A percentile compares a stretch with the other conserved stretches of the same genome.
These are phyloP conservation scores for Tholera decimalis DNA, from an alignment of 2,888 invertebrate species.

Conservation along the genomic window DNA sequence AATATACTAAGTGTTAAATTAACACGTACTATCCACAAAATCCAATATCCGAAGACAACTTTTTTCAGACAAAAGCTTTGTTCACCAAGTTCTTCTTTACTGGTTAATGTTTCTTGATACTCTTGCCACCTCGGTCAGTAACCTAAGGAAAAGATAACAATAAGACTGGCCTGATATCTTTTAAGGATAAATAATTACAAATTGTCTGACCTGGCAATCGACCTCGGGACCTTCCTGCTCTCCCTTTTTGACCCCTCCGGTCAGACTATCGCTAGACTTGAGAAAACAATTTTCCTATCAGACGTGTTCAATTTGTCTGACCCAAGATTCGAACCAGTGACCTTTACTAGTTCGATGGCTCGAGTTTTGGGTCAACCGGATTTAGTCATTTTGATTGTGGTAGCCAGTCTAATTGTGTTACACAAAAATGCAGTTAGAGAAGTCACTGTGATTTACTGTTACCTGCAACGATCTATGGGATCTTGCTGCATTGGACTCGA, in stretches of 20 bases:
- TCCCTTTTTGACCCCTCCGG: no score
- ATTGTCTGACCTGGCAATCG: conserved; percentile 13
- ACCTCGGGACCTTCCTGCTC: conserved; percentile 10
- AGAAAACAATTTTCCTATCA: conserved; percentile 34
- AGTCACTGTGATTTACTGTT: no score
- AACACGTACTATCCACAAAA: rapidly evolving
- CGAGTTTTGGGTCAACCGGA: conserved; percentile 3
- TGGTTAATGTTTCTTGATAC: neutral
- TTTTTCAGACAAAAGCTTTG: neutral
- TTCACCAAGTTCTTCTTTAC: neutral
- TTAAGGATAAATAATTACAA: conserved; percentile 15
- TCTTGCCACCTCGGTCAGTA: conserved; percentile 7
- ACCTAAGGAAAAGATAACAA: conserved; percentile 26
- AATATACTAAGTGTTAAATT: no score
- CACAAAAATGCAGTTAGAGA: no score
- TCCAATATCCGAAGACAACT: conserved; percentile 4
- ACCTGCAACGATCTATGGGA: no score
- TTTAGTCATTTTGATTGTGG: neutral
- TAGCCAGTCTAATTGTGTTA: no score
- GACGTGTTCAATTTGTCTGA: conserved; percentile 15
- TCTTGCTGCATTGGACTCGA: no score
- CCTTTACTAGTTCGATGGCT: conserved; percentile 14
- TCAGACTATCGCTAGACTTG: conserved; percentile 12
- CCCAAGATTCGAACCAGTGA: conserved; percentile 23
- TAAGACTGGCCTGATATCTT: conserved; percentile 16